Percentiles rank a stretch among this genome's conserved stretches.
Evolutionary conservation across 2,888 invertebrate genomes (phyloP).

Genomic region (Tuberolachnus salignus): DNA sequence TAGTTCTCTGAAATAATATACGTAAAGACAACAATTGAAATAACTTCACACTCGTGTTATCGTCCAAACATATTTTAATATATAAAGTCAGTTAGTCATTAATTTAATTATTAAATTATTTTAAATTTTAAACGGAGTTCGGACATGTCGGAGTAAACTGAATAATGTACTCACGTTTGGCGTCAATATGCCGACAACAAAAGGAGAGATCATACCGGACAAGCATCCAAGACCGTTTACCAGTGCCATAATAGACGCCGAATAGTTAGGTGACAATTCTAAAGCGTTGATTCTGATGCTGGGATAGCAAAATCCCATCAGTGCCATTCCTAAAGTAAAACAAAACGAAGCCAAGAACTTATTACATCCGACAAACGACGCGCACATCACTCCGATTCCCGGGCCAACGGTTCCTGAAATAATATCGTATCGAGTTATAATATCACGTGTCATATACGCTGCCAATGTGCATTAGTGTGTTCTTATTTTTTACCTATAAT

Average conservation of each 20-base stretch:
- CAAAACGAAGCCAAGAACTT: constrained; percentile 64
- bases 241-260: constrained; percentile 70
- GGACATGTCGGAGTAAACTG: no score
- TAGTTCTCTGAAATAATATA: constrained; percentile 59
- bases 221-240: constrained; percentile 70
- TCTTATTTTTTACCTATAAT: constrained; percentile 50
- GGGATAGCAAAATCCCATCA: constrained; percentile 74
- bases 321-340: constrained; percentile 70
- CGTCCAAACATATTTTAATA: no score
- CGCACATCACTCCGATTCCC: constrained; percentile 62
- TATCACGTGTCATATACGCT: no score
- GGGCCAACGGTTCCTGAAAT: constrained; percentile 68
- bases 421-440: no score
- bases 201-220: constrained; percentile 70
- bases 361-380: constrained; percentile 60
- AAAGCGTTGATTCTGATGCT: constrained; percentile 72
- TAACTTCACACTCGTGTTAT: no score
- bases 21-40: no score
- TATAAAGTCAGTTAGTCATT: no score
- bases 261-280: constrained; percentile 71
- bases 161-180: constrained; percentile 57
- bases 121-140: neutral
- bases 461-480: no score
- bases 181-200: constrained; percentile 65
- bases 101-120: neutral